Evolutionary conservation across 1,140 invertebrate genomes (phyloP).

Genomic region (Physella acuta): DNA sequence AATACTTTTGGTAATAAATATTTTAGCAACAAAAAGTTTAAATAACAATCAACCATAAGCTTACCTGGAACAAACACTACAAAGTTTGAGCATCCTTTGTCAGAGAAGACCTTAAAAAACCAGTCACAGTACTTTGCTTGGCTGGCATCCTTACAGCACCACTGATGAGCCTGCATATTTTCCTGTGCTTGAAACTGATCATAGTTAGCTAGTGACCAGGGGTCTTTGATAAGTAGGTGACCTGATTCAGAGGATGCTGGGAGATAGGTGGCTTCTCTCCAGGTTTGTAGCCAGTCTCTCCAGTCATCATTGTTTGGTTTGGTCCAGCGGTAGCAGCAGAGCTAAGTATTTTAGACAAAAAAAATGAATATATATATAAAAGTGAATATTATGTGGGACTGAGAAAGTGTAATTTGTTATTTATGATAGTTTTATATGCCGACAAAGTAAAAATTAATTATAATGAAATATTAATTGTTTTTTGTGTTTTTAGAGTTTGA

Average conservation of each 20-base stretch:
- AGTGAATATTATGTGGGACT: neutral
- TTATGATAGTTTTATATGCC: no score
- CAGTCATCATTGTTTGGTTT: neutral
- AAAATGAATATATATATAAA: no score
- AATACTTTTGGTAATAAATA: no score
- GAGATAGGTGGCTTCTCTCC: slow-evolving; percentile 1
- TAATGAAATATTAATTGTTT: no score
- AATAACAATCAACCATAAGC: no score
- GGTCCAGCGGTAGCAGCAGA: slow-evolving; percentile 6
- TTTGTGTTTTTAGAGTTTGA: no score
- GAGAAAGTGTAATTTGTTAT: neutral
- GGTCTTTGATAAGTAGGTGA: neutral
- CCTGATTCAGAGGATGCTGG: neutral
- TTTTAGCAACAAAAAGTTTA: no score
- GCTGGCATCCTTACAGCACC: neutral
- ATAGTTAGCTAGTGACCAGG: neutral
- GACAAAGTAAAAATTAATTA: no score
- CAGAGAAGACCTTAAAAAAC: neutral
- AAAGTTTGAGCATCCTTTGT: neutral
- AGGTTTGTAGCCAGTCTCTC: neutral
- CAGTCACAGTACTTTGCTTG: neutral
- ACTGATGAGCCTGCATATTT: slow-evolving; percentile 6
- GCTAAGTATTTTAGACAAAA: no score
- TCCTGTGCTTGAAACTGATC: neutral
- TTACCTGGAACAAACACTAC: slow-evolving; percentile 7